These are phyloP conservation scores for Anableps anableps DNA, from an alignment of 2,797 vertebrate genomes.

Conservation along the genomic window DNA sequence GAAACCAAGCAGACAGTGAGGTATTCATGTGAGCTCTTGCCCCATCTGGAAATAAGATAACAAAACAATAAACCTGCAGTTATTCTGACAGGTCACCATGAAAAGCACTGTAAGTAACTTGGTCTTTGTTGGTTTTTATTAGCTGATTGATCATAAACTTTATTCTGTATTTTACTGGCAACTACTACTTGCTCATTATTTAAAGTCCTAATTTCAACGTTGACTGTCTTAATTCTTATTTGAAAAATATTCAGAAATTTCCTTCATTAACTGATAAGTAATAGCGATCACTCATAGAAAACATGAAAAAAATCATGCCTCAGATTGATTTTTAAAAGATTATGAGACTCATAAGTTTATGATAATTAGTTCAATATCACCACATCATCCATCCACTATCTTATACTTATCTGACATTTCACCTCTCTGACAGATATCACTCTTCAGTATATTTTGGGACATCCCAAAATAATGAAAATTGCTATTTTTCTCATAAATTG, in stretches of 20 bases:
- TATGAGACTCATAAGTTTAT: not conserved
- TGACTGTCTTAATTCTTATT: not conserved
- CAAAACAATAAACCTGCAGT: not conserved
- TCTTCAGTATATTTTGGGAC: no score
- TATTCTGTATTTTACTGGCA: not conserved
- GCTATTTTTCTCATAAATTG: no score
- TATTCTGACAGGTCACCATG: not conserved
- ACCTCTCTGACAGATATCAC: no score
- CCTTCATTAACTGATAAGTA: not conserved
- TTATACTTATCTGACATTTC: no score
- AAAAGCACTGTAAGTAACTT: not conserved
- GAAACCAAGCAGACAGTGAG: constrained; percentile 57
- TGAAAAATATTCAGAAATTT: not conserved
- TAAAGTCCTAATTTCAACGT: no score
- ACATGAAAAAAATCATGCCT: not conserved
- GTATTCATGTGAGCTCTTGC: constrained; percentile 25
- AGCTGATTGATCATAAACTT: not conserved
- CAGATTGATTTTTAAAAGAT: not conserved
- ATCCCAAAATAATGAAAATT: no score
- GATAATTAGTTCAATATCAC: not conserved
- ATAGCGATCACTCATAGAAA: not conserved
- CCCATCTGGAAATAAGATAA: constrained; percentile 59
- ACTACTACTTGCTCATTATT: no score
- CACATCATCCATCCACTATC: no score
- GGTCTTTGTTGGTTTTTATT: not conserved